Conservation (phyloP, 2,113 vertebrate genomes). For the Actinemys pallida region DNA sequence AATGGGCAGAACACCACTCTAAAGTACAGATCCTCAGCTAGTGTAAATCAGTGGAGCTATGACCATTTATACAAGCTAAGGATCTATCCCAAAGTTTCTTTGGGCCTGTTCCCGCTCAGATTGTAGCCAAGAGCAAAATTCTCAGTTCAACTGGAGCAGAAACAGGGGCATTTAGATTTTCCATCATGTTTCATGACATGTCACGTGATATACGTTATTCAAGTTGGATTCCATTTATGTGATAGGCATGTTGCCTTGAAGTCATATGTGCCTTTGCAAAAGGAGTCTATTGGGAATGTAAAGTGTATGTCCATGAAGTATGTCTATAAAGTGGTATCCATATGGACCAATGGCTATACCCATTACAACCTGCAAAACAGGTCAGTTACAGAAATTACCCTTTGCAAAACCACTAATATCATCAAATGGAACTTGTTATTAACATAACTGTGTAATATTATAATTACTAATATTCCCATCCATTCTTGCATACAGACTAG, state of each 20-base stretch:
- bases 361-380: no score
- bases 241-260: background rate
- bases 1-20: background rate
- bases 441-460: background rate
- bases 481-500: accelerated
- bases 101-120: background rate
- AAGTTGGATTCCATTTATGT: background rate
- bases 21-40: no score
- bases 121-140: background rate
- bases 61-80: background rate
- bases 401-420: background rate
- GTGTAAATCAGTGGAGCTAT: background rate
- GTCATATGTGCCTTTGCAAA: background rate
- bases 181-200: background rate
- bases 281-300: background rate
- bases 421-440: background rate
- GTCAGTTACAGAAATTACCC: background rate
- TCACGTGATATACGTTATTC: background rate
- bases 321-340: background rate
- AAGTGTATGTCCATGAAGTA: background rate
- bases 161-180: background rate
- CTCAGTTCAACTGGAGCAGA: background rate
- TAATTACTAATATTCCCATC: background rate
- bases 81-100: background rate
- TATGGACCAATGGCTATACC: background rate